A percentile compares a stretch with the other conserved stretches of the same genome.
These are phyloP conservation scores for Leucophenga montana DNA, from an alignment of 2,888 invertebrate genomes.

Conservation along the genomic window DNA sequence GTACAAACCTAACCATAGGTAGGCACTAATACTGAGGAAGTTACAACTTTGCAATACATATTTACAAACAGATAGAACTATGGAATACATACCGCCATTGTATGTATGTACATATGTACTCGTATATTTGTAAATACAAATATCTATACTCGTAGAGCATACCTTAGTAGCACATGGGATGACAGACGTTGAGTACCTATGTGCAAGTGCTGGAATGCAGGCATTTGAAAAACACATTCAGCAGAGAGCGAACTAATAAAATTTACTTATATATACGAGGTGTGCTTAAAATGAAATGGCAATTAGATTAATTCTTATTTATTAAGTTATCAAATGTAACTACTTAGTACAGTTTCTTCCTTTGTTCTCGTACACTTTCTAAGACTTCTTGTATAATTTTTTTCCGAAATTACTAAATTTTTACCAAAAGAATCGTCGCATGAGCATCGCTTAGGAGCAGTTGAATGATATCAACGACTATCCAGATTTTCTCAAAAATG, in stretches of 20 bases:
- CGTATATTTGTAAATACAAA: no score
- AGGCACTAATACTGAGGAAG: constrained; percentile 67
- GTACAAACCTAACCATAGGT: constrained; percentile 40
- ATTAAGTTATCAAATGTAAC: no score
- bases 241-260: not conserved
- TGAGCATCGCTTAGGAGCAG: no score
- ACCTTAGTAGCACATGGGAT: not conserved
- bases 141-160: not conserved
- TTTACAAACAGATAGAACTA: constrained; percentile 45
- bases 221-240: constrained; percentile 16
- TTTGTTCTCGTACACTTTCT: no score
- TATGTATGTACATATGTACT: not conserved
- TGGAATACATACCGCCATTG: constrained; percentile 27
- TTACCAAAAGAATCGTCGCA: no score
- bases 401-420: no score
- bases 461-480: no score
- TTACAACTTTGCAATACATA: constrained; percentile 66
- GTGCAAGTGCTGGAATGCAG: not conserved
- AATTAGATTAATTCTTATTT: no score
- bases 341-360: no score
- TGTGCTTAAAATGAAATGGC: not conserved
- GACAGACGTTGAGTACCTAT: not conserved
- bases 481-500: no score
- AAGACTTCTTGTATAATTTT: no score
- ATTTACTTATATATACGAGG: not conserved